phyloP scores from a whole-genome alignment of 37 sponge, comb jelly and placozoan species.

The Haliclona indistincta region DNA sequence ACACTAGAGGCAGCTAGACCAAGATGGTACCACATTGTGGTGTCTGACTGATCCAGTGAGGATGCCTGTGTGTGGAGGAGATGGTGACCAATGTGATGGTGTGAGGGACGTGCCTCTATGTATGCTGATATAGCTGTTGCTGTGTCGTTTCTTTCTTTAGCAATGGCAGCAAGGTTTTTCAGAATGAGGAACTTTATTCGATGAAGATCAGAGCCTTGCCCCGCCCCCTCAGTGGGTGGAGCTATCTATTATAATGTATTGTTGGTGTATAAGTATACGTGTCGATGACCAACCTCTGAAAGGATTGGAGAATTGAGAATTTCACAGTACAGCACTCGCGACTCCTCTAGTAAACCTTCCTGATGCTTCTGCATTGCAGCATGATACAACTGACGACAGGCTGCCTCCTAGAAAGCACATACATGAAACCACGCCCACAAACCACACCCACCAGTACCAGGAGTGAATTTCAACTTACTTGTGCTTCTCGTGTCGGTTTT shows the following conservation, averaged over 20 bases:
- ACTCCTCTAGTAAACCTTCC: conserved; percentile 37
- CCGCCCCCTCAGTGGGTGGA: no score
- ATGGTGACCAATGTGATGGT: not conserved
- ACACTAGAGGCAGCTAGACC: conserved; percentile 32
- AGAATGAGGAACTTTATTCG: conserved; percentile 60
- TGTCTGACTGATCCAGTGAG: conserved; percentile 40
- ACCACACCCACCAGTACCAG: not conserved
- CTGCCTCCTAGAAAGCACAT: conserved; percentile 63
- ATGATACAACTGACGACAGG: conserved; percentile 58
- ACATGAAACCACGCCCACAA: not conserved
- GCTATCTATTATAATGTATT: not conserved
- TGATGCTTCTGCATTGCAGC: conserved; percentile 57
- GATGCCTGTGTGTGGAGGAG: conserved; percentile 28
- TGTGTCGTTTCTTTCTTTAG: conserved; percentile 46
- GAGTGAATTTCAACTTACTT: conserved; percentile 17
- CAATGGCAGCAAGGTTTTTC: conserved; percentile 65
- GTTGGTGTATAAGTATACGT: not conserved
- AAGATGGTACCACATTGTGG: conserved; percentile 69
- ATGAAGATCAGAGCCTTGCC: no score
- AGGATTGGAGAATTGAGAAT: conserved; percentile 59
- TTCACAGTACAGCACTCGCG: conserved; percentile 53
- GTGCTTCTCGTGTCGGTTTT: conserved; percentile 62
- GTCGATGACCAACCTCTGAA: conserved; percentile 12
- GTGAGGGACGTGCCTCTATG: conserved; percentile 50
- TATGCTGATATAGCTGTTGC: conserved; percentile 62